Conservation (phyloP, 2,113 vertebrate genomes). For the Hemichromis elongatus region DNA sequence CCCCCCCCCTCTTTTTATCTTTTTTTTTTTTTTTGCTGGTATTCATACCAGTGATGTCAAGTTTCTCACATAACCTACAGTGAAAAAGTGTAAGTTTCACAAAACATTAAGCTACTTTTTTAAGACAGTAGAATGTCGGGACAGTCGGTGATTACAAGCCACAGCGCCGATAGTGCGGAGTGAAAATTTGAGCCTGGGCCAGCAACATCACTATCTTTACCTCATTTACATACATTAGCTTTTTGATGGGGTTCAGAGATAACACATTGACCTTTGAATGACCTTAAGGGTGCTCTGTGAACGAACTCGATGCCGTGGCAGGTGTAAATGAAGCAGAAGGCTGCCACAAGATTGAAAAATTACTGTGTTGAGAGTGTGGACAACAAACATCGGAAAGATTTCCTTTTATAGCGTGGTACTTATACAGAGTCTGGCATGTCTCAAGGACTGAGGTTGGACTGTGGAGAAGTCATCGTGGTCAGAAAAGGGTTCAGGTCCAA, state of each 20-base stretch:
- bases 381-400: constrained; percentile 23
- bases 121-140: background rate
- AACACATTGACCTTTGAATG: constrained; percentile 15
- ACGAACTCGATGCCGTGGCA: constrained; percentile 5
- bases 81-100: background rate
- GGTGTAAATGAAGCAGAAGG: constrained; percentile 51
- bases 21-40: background rate
- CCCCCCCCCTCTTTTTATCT: too few species aligned
- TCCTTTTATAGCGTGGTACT: constrained; percentile 57
- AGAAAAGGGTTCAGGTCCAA: constrained; percentile 18
- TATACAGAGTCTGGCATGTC: constrained; percentile 39
- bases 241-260: background rate
- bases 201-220: background rate
- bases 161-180: background rate
- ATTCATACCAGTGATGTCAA: background rate
- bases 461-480: constrained; percentile 45
- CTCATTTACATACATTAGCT: background rate
- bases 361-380: background rate
- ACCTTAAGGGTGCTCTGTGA: background rate
- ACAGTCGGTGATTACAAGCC: background rate
- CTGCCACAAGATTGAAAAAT: background rate
- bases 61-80: background rate
- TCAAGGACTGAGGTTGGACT: constrained; percentile 23
- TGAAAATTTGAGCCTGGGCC: background rate
- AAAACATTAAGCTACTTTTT: background rate